These are phyloP conservation scores for Pteropus alecto DNA, from an alignment of 2,113 vertebrate species.

Conservation along the genomic window DNA sequence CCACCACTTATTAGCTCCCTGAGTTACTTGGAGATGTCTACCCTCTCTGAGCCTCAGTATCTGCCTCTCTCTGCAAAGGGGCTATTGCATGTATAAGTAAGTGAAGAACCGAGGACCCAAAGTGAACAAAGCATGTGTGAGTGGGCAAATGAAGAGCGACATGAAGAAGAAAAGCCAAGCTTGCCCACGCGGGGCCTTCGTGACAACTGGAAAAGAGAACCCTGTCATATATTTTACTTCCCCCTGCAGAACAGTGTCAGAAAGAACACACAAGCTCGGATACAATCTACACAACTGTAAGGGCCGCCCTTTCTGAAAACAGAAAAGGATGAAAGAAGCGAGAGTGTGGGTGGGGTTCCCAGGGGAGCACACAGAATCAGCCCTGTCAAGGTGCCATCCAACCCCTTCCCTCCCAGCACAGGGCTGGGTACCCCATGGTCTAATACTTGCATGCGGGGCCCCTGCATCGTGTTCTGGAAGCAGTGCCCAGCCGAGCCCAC, in stretches of 20 bases:
- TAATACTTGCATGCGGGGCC: constrained; percentile 38
- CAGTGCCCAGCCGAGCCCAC: constrained; percentile 32
- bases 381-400: not conserved
- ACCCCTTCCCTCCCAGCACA: not conserved
- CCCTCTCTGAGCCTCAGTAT: not conserved
- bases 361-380: not conserved
- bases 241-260: not conserved
- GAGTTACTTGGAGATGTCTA: not conserved
- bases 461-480: not conserved
- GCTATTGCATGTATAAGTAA: not conserved
- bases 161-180: not conserved
- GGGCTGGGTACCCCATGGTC: not conserved
- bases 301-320: not conserved
- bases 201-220: not conserved
- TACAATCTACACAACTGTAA: not conserved
- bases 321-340: not conserved
- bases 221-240: not conserved
- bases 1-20: not conserved
- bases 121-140: not conserved
- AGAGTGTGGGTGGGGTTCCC: not conserved
- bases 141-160: not conserved
- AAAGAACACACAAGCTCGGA: not conserved
- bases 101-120: not conserved
- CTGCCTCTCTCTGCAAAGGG: not conserved
- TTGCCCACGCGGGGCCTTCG: not conserved